phyloP scores from a whole-genome alignment of 2,797 vertebrate genomes.

The Channa striata region DNA sequence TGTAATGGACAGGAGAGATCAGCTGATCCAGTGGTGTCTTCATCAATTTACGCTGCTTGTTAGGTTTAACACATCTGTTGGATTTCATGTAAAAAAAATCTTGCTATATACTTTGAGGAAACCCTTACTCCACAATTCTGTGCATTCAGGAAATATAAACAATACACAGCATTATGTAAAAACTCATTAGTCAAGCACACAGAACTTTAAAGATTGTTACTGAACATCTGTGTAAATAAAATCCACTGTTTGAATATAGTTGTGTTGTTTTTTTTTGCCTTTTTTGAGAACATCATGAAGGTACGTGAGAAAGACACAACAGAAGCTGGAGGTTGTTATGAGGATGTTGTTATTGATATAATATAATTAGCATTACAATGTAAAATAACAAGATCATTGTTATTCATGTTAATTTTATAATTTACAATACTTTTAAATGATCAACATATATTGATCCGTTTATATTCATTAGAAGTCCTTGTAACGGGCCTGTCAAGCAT shows the following conservation, averaged over 20 bases:
- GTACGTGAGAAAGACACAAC: constrained; percentile 53
- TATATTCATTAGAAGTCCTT: constrained; percentile 56
- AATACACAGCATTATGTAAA: too few species aligned
- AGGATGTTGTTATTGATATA: constrained; percentile 70
- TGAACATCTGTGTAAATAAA: too few species aligned
- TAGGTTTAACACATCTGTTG: constrained; percentile 1
- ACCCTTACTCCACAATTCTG: background rate
- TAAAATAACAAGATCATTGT: constrained; percentile 63
- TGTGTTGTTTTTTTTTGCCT: background rate
- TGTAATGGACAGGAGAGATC: constrained; percentile 55
- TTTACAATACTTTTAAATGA: constrained; percentile 71
- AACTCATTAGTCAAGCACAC: too few species aligned
- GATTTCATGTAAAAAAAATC: background rate
- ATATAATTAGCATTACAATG: constrained; percentile 69
- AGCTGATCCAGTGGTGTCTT: constrained; percentile 2
- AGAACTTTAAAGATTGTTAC: too few species aligned
- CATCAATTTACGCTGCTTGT: constrained; percentile 16
- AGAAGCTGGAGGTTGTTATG: constrained; percentile 63
- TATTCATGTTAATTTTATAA: constrained; percentile 63
- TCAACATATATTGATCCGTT: constrained; percentile 38
- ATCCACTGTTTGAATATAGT: background rate
- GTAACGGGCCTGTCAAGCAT: constrained; percentile 61
- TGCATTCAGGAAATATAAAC: background rate
- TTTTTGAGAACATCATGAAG: background rate
- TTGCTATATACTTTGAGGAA: background rate